Evolutionary conservation across 2,888 invertebrate species (phyloP).

Genomic region (Cecidostiba fungosa): DNA sequence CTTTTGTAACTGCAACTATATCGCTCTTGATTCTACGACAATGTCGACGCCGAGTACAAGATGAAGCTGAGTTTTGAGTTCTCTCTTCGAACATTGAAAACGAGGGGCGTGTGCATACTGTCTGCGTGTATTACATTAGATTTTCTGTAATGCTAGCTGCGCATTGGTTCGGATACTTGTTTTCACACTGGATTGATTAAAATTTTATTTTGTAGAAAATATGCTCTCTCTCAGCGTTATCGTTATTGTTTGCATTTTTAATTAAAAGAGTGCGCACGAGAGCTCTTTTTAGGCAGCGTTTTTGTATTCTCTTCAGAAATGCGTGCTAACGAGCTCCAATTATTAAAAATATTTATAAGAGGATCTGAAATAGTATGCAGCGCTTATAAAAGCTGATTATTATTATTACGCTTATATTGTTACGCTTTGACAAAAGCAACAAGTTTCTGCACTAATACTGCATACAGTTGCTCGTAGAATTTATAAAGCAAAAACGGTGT

Average conservation of each 20-base stretch:
- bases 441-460: not conserved
- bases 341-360: not conserved
- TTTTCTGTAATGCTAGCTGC: too few species aligned
- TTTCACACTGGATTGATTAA: not conserved
- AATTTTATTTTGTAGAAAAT: not conserved
- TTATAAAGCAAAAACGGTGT: not conserved
- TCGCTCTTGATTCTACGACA: not conserved
- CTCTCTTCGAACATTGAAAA: slow-evolving; percentile 37
- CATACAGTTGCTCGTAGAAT: not conserved
- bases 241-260: not conserved
- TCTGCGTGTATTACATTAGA: too few species aligned
- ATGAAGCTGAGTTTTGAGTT: not conserved
- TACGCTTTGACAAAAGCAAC: not conserved
- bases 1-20: not conserved
- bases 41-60: not conserved
- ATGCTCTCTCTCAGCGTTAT: not conserved
- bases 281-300: not conserved
- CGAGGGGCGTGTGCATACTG: not conserved
- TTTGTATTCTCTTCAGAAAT: not conserved
- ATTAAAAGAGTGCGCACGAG: not conserved
- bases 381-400: not conserved
- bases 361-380: not conserved
- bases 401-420: not conserved
- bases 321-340: not conserved
- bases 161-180: not conserved